Conservation (phyloP, 1,140 invertebrate species). For the Lethrus apterus region DNA sequence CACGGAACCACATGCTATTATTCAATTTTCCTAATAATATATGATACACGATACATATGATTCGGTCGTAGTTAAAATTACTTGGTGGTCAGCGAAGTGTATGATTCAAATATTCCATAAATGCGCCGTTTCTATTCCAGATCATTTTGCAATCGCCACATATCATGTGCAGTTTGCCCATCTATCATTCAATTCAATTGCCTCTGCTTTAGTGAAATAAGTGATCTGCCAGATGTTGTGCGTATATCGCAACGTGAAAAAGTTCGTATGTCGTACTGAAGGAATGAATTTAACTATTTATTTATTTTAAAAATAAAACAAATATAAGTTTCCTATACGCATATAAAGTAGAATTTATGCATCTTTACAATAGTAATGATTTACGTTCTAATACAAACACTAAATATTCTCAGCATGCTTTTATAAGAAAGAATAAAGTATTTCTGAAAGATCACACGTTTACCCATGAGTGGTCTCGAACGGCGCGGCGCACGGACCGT, state of each 20-base stretch:
- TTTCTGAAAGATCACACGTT: conserved; percentile 30
- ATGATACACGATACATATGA: too few relatives aligned
- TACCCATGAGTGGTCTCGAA: conserved; percentile 30
- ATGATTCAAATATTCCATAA: conserved; percentile 21
- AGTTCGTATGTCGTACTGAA: background rate
- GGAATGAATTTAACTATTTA: background rate
- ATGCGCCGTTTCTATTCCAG: conserved; percentile 16
- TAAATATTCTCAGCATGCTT: conserved; percentile 5
- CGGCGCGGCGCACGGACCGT: conserved; percentile 18
- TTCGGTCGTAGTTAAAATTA: conserved; percentile 11
- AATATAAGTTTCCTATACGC: too few relatives aligned
- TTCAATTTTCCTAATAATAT: too few relatives aligned
- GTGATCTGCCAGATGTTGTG: conserved; percentile 4
- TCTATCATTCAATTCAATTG: conserved; percentile 12
- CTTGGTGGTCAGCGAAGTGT: conserved; percentile 13
- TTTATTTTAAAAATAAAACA: background rate
- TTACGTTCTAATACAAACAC: conserved; percentile 2
- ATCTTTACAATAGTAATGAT: background rate
- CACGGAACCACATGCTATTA: too few relatives aligned
- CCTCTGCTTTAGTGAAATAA: conserved; percentile 2
- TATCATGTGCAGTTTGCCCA: conserved; percentile 12
- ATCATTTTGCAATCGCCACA: conserved; percentile 16
- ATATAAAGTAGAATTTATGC: too few relatives aligned
- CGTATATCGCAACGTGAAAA: background rate
- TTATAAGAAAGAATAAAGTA: conserved; percentile 13